phyloP scores from a whole-genome alignment of 2,797 vertebrate genomes.

The Otus scops region DNA sequence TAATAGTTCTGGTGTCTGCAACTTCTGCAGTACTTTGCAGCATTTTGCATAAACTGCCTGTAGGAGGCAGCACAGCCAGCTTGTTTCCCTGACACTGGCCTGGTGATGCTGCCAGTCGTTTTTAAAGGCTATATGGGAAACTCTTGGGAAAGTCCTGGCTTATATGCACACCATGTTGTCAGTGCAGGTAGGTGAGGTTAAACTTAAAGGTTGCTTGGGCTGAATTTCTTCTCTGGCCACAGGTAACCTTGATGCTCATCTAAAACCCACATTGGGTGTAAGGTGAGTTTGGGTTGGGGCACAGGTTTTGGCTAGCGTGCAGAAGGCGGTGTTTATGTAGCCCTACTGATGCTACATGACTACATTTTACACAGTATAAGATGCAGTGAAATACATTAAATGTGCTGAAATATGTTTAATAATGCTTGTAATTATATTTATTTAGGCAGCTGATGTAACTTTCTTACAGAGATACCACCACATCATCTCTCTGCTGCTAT shows the following conservation, averaged over 20 bases:
- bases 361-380: neutral
- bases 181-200: neutral
- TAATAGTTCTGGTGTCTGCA: neutral
- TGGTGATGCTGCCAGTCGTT: neutral
- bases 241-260: neutral
- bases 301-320: neutral
- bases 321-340: neutral
- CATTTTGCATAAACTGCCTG: neutral
- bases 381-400: neutral
- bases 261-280: neutral
- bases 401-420: neutral
- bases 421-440: neutral
- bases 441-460: neutral
- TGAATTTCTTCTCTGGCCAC: neutral
- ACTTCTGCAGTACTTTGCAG: neutral
- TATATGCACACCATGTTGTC: neutral
- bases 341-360: neutral
- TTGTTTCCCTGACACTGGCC: neutral
- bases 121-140: neutral
- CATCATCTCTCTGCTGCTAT: neutral
- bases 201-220: neutral
- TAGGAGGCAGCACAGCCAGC: neutral
- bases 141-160: neutral
- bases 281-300: neutral
- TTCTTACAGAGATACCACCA: fast-evolving